These are phyloP conservation scores for Argyresthia albistria DNA, from an alignment of 2,888 invertebrate species.

Conservation along the genomic window DNA sequence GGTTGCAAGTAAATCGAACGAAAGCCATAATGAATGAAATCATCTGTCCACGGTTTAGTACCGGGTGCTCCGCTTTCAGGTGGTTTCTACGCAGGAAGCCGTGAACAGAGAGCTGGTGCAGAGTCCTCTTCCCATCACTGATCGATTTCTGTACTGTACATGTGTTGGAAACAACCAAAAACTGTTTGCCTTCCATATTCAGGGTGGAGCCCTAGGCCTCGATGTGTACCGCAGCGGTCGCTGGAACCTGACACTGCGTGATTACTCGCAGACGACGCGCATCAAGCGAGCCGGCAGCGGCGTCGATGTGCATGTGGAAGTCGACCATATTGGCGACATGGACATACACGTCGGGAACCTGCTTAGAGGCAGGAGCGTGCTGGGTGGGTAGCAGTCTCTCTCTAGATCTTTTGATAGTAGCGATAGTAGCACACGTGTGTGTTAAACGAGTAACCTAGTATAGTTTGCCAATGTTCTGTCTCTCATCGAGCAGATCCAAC, in stretches of 20 bases:
- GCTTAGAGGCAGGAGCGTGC: slow-evolving; percentile 74
- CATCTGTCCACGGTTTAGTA: too few relatives aligned
- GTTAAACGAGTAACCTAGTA: too few relatives aligned
- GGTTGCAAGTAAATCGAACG: too few relatives aligned
- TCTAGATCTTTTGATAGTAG: background rate
- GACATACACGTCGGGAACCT: slow-evolving; percentile 84
- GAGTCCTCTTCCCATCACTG: too few relatives aligned
- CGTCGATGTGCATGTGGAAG: slow-evolving; percentile 76
- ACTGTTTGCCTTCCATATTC: slow-evolving; percentile 7
- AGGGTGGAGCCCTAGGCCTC: slow-evolving; percentile 75
- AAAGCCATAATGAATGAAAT: too few relatives aligned
- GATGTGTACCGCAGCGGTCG: slow-evolving; percentile 76
- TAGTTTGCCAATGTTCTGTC: too few relatives aligned
- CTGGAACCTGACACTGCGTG: slow-evolving; percentile 83
- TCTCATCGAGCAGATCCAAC: too few relatives aligned
- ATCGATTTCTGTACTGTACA: background rate
- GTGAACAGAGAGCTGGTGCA: too few relatives aligned
- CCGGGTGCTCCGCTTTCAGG: too few relatives aligned
- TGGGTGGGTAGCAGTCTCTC: slow-evolving; percentile 63
- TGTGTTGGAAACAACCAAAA: background rate
- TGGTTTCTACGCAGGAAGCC: too few relatives aligned
- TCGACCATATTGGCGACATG: slow-evolving; percentile 83
- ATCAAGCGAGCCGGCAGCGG: slow-evolving; percentile 68
- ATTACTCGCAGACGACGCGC: slow-evolving; percentile 78
- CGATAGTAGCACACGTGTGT: too few relatives aligned